phyloP scores from a whole-genome alignment of 2,888 invertebrate genomes.

The Drosophila cracens region DNA sequence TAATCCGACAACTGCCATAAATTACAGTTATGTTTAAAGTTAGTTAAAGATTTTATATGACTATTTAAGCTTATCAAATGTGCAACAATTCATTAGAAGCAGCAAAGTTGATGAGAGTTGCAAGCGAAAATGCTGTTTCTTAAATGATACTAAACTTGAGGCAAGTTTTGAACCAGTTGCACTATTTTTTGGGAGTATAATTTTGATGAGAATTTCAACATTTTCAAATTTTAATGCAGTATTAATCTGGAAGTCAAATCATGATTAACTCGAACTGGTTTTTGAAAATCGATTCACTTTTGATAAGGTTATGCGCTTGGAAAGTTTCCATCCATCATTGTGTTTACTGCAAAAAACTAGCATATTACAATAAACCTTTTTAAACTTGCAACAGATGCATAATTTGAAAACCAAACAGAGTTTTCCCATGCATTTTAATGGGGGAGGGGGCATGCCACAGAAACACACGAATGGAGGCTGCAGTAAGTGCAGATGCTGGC shows the following conservation, averaged over 20 bases:
- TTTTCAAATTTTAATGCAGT: not conserved
- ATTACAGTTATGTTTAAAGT: not conserved
- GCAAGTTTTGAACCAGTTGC: not conserved
- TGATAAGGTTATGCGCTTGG: too few relatives aligned
- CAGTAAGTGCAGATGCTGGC: conserved; percentile 24
- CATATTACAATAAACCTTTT: not conserved
- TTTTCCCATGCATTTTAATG: conserved; percentile 35
- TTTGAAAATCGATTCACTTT: not conserved
- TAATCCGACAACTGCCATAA: not conserved
- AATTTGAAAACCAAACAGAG: conserved; percentile 8
- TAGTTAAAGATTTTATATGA: not conserved
- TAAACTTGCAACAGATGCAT: conserved; percentile 3
- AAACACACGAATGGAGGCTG: not conserved
- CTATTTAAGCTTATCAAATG: not conserved
- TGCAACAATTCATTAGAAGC: not conserved
- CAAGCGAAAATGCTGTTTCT: not conserved
- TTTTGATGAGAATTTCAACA: not conserved
- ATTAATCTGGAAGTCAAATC: not conserved
- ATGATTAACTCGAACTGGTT: not conserved
- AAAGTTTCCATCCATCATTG: not conserved
- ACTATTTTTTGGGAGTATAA: not conserved
- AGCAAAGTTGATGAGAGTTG: not conserved
- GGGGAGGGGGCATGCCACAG: conserved; percentile 20
- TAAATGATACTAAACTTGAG: not conserved
- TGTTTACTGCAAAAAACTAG: not conserved